Base-by-base conservation (phyloP, 2,888 invertebrate genomes). In the Drosophila acutilabella region DNA sequence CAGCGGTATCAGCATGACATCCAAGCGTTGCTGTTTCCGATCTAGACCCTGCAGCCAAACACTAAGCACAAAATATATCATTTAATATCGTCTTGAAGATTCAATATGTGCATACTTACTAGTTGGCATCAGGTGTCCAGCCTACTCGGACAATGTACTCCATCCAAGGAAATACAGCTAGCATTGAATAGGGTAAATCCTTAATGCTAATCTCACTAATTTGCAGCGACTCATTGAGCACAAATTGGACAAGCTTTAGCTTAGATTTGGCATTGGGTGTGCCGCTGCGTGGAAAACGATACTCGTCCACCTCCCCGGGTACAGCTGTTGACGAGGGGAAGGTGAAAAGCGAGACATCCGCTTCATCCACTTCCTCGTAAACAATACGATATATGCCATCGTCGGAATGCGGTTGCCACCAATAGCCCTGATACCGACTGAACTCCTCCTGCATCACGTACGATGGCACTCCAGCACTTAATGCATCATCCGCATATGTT, bases 381-480 rank as follows among this genome's bases (percentile, higher is more conserved):
- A 96, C 94, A 93, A 97, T 96, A 90, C 97, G 94, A 93, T 95
- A 97, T 40, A 96, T 93, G 69, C 95, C 96, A 91, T 96, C 96
- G 72, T 94, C 93, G 50, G 94, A 94, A 76, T 94, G 94, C 0
- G 98, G 97, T 89, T 98, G 97, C 99, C 99, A 99, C 99, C 99
- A 99, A 92, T 97, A 98, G 0, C 99, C 99, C 64, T 97, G 97
- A 92, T 98, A 99, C 38, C 98, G 93, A 76, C 97, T 97, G 93
- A 99, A 99, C 93, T 99, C 99, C 92, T 99, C 99, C 92, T 99
- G 99, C 91, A 98, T 98, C 0, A 99, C 98, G 92, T 99, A 99
- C 1, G 98, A 98, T 0, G 99, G 98, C n/a, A 98, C 96, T 0
- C 99, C 99, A 0, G 98, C 98, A 87, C 96, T 97, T 0, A 96